Base-by-base conservation (phyloP, 2,888 invertebrate species). In the Rhagonycha fulva region DNA sequence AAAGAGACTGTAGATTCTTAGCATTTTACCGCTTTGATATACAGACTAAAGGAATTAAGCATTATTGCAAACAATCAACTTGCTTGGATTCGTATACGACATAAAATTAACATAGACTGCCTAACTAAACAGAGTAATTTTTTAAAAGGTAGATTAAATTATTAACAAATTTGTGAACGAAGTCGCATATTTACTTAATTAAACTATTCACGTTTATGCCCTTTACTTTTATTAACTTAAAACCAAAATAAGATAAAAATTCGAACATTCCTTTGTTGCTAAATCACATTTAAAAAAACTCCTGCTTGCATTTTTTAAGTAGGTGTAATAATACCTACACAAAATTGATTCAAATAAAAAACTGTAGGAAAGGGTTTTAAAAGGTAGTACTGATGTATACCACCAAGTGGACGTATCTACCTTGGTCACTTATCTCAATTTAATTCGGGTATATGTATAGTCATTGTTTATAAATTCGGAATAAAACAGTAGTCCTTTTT, bases 1-100 rank as follows among this genome's bases (percentile, higher is more conserved):
- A 71, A 71, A 71, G 70, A 71, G 71, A 71, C 71, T 70, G 47
- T 47, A 71, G 63, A 67, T 71, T 71, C 71, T 71, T 66, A 24
- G 66, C 63, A 71, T 66, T 71, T 71, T 71, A 71, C 71, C 66
- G 66, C 71, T 71, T 71, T 71, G 71, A 71, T 71, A 71, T 71
- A 66, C 66, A 67, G 47, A 66, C 71, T 71, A 47, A 71, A 60
- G 71, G 71, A 71, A 71, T 66, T 63, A 71, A 19, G 62, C 66
- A 71, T 71, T 71, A 66, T 71, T 71, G 60, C 71, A 66, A 66
- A 71, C 71, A 71, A 71, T 71, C 71, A 71, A 71, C n/a, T 71
- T 71, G 63, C 32, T 66, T 71, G 71, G 47, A 47, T 47, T 47
- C 47, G 47, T 47, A 47, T 47, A 47, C 47, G 47, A 47, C 47